Evolutionary conservation across 2,797 vertebrate species (phyloP).

Genomic region (Crenichthys baileyi): DNA sequence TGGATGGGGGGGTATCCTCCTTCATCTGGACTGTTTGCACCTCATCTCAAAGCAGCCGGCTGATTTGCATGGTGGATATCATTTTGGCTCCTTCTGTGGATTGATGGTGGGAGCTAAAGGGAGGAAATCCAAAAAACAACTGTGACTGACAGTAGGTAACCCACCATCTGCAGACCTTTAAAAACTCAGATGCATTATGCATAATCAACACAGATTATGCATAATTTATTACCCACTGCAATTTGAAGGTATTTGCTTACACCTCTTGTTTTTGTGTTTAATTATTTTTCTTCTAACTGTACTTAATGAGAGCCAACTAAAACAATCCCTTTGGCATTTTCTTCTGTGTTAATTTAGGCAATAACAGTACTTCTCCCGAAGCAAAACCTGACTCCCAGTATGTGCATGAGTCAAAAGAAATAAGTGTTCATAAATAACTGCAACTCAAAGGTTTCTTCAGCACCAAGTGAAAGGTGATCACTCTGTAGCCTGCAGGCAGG

Average conservation of each 20-base stretch:
- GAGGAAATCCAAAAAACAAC: conserved; percentile 70
- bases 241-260: not conserved
- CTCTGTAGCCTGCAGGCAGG: conserved; percentile 12
- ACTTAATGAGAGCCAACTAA: conserved; percentile 8
- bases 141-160: conserved; percentile 67
- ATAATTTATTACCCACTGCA: not conserved
- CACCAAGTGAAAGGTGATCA: conserved; percentile 25
- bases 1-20: conserved; percentile 8
- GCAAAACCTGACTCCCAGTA: conserved; percentile 13
- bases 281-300: not conserved
- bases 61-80: conserved; percentile 53
- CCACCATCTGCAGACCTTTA: conserved; percentile 51
- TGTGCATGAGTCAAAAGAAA: conserved; percentile 1
- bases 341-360: conserved; percentile 29
- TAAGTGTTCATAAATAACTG: conserved; percentile 7
- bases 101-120: conserved; percentile 53
- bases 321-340: conserved; percentile 7
- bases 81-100: conserved; percentile 41
- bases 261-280: not conserved
- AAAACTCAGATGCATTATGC: not conserved
- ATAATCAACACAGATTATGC: not conserved
- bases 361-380: conserved; percentile 9
- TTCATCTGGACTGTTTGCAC: conserved; percentile 20
- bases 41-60: conserved; percentile 32
- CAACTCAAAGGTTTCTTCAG: conserved; percentile 3